Evolutionary conservation across 2,888 invertebrate genomes (phyloP).

Genomic region (Apantesis nais): DNA sequence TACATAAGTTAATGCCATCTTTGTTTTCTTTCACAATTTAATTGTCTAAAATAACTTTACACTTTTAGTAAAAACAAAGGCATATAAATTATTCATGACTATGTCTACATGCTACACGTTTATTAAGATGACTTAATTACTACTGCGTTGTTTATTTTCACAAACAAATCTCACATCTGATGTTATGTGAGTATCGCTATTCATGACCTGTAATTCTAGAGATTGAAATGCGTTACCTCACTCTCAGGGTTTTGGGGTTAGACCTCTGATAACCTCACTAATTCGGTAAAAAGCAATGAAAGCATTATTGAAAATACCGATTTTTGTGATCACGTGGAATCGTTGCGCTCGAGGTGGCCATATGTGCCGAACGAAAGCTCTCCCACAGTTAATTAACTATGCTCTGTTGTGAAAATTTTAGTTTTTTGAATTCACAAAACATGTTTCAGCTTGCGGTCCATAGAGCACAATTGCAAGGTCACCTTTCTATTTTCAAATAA

Average conservation of each 20-base stretch:
- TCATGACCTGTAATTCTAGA: background rate
- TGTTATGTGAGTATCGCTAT: background rate
- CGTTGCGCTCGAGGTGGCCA: background rate
- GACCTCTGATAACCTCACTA: background rate
- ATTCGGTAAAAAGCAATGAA: background rate
- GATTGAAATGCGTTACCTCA: too few species aligned
- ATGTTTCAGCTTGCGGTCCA: background rate
- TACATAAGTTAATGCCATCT: background rate
- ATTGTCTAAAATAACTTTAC: background rate
- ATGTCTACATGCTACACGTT: background rate
- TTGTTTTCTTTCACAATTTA: background rate
- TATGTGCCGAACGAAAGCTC: background rate
- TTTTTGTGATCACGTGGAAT: too few species aligned
- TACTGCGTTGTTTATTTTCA: background rate
- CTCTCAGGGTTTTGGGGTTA: background rate
- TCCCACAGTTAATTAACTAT: background rate
- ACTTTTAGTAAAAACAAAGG: constrained; percentile 9
- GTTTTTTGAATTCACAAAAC: too few species aligned
- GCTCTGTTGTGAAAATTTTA: background rate
- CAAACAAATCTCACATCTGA: constrained; percentile 1
- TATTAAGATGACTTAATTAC: background rate
- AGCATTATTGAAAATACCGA: too few species aligned
- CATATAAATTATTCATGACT: background rate
- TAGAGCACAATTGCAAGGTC: background rate
- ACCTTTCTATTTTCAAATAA: background rate